Base-by-base conservation (phyloP, 2,797 vertebrate genomes). In the Cephalopachus bancanus region DNA sequence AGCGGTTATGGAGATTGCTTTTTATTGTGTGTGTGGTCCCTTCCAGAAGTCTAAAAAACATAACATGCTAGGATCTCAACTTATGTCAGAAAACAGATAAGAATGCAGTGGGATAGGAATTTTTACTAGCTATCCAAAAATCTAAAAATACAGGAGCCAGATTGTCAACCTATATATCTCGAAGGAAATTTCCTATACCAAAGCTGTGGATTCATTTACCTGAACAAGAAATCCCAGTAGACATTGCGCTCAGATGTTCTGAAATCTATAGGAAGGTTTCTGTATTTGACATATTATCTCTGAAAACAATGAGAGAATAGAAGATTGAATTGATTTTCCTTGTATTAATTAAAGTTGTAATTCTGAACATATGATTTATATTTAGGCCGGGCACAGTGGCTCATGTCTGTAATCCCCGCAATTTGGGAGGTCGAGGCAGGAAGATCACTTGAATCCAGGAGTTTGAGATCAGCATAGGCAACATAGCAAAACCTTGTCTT, bases 71-170 rank as follows among this genome's bases (percentile, higher is more conserved):
- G 30, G 17, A 60, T 83, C 76, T 69, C 33, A 79, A 74, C 26
- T 90, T 92, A 75, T 10, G 8, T 71, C 62, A 69, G n/a, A 83
- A 88, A 94, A 86, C 78, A 93, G 93, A 89, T 92, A 28, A 93
- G 69, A 28, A 30, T 83, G 12, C 19, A 81, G 8, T 94, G 53
- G 19, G 10, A 57, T 19, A 59, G 24, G 20, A 81, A 24, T 67
- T 92, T 89, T 83, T 4, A 78, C 57, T 71, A 79, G 44, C 69
- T 84, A 26, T 10, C 30, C n/a, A 88, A 76, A 14, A 11, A 80
- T n/a, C 33, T 87, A 67, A 67, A 87, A 60, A 76, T 55, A 30
- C 30, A 85, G 67, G 22, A 59, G 14, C 28, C 44, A 94, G 91
- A 80, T 22, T 95, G 49, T 53, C 71, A 78, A 71, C 55, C 67